Conservation (phyloP, 2,888 invertebrate genomes). For the Apamea anceps region DNA sequence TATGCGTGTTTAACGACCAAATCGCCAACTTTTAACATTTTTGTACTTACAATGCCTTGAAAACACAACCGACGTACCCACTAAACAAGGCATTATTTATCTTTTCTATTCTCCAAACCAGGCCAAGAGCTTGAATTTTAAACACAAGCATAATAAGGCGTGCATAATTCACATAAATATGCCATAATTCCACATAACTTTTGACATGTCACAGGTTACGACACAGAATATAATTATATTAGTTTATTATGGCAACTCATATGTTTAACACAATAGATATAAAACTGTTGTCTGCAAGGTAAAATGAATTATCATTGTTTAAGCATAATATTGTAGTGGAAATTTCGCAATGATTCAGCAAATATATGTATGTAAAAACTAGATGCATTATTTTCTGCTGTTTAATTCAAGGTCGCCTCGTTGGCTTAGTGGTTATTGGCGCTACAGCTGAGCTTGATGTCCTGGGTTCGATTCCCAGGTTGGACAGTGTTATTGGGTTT, state of each 20-base stretch:
- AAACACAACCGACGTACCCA: background rate
- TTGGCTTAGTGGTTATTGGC: too few species aligned
- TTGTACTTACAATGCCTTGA: background rate
- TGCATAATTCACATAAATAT: slow-evolving; percentile 63
- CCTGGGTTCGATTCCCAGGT: too few species aligned
- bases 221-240: slow-evolving; percentile 44
- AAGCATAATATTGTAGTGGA: slow-evolving; percentile 14
- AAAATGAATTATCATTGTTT: slow-evolving; percentile 62
- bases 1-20: too few species aligned
- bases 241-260: slow-evolving; percentile 38
- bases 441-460: too few species aligned
- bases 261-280: slow-evolving; percentile 35
- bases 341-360: slow-evolving; percentile 43
- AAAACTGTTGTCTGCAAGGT: slow-evolving; percentile 57
- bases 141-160: slow-evolving; percentile 39
- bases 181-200: slow-evolving; percentile 66
- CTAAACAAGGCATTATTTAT: slow-evolving; percentile 19
- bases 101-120: slow-evolving; percentile 33
- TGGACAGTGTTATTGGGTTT: too few species aligned
- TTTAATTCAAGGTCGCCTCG: background rate
- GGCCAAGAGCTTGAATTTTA: slow-evolving; percentile 28
- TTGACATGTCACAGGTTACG: slow-evolving; percentile 58
- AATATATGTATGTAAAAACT: slow-evolving; percentile 6
- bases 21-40: too few species aligned
- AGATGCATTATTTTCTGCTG: background rate